Percentiles rank a stretch among this genome's conserved stretches.
These are phyloP conservation scores for Nansenia antarctica DNA, from an alignment of 2,113 vertebrate genomes.

Conservation along the genomic window DNA sequence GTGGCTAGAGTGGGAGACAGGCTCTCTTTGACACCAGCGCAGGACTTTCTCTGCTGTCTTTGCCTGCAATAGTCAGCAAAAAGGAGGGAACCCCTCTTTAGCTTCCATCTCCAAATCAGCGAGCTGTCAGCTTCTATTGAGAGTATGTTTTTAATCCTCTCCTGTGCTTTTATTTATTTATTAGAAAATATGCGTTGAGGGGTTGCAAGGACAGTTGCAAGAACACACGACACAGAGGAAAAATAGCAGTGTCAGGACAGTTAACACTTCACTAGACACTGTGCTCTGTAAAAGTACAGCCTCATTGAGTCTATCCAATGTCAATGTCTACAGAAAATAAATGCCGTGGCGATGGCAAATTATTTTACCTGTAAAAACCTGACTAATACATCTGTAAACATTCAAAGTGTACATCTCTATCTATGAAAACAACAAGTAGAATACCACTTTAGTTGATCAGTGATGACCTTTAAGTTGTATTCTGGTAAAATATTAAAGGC, in stretches of 20 bases:
- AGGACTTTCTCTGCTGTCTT: constrained; percentile 26
- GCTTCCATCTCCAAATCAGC: constrained; percentile 46
- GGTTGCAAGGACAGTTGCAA: constrained; percentile 21
- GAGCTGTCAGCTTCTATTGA: constrained; percentile 69
- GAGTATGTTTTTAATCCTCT: constrained; percentile 55
- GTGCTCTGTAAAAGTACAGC: constrained; percentile 33
- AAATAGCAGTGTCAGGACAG: constrained; percentile 55
- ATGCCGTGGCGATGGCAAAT: no score
- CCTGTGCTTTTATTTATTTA: constrained; percentile 71
- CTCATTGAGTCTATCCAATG: constrained; percentile 41
- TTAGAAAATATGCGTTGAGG: constrained; percentile 51
- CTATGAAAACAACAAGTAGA: no score
- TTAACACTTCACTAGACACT: constrained; percentile 64
- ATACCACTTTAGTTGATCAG: no score
- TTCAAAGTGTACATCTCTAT: no score
- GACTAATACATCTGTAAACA: no score
- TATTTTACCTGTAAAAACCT: no score
- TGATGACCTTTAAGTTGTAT: background rate
- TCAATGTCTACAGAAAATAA: constrained; percentile 41
- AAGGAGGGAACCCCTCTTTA: constrained; percentile 31
- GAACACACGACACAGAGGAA: constrained; percentile 50
- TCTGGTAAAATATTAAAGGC: background rate
- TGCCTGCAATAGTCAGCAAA: constrained; percentile 59
- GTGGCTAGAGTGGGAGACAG: constrained; percentile 41
- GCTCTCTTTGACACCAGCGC: constrained; percentile 49